A percentile compares a stretch with the other conserved stretches of the same genome.
phyloP scores from a whole-genome alignment of 1,140 invertebrate genomes.

The Mylabris phalerata region DNA sequence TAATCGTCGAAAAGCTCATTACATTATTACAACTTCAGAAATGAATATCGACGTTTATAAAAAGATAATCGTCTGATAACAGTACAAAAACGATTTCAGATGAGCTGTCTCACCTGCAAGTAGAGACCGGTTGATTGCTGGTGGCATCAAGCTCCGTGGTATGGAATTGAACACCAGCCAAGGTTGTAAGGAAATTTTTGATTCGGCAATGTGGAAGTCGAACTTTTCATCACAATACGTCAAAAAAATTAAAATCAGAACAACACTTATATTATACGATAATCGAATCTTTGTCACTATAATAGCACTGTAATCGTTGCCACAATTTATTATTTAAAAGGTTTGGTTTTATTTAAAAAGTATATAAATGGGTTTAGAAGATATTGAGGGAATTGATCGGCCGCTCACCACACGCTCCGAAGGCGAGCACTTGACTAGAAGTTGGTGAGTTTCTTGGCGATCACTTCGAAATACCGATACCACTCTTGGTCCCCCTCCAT shows the following conservation, averaged over 20 bases:
- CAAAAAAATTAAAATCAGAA: not conserved
- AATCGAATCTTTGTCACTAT: too few relatives aligned
- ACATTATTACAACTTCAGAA: too few relatives aligned
- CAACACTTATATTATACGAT: not conserved
- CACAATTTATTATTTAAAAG: too few relatives aligned
- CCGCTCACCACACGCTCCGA: not conserved
- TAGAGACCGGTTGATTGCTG: conserved; percentile 17
- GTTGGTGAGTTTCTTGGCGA: conserved; percentile 3
- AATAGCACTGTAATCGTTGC: too few relatives aligned
- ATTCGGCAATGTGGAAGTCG: not conserved
- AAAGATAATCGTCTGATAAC: conserved; percentile 20
- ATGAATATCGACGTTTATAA: not conserved
- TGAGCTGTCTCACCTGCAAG: conserved; percentile 19
- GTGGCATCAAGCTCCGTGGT: not conserved
- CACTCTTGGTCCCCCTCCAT: conserved; percentile 5
- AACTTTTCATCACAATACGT: not conserved
- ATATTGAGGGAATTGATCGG: not conserved
- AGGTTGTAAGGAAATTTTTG: not conserved
- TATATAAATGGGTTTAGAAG: not conserved
- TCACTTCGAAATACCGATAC: conserved; percentile 8
- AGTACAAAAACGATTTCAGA: conserved; percentile 18
- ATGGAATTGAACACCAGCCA: not conserved
- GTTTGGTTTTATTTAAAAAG: too few relatives aligned
- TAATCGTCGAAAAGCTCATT: not conserved
- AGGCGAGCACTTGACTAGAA: conserved; percentile 10